Base-by-base conservation (phyloP, 2,888 invertebrate species). In the Eupithecia vulgata region DNA sequence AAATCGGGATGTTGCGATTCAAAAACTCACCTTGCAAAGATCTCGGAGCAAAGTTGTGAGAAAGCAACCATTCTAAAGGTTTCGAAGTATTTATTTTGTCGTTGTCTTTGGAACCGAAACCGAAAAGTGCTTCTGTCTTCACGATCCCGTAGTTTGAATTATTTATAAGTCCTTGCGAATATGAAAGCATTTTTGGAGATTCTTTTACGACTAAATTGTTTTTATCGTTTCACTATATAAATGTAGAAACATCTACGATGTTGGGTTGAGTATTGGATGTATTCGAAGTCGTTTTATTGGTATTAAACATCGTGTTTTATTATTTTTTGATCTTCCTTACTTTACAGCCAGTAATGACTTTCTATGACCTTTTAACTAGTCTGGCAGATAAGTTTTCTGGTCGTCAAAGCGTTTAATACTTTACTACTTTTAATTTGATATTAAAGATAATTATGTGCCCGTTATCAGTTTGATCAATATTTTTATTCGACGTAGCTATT, bases 91-190 rank as follows among this genome's bases (percentile, higher is more conserved):
- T 89, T 35, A 88, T 84, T 7, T 80, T 76, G 37, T 89, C 87
- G 42, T 40, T 65, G 40, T n/a, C 13, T 65, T 65, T 65, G 2
- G 87, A 87, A 4, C 83, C 82, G 71, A 90, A 91, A 0, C 89
- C 88, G 71, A 93, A 88, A 0, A 91, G 76, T 0, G 90, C 87
- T 74, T 92, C 91, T 0, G 91, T 91, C 71, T 92, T 92, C 30
- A 91, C 87, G 72, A 91, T 89, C 0, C 91, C 89, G 76, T 90
- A 91, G 74, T 92, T 89, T 25, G 40, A 40, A 78, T 84, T 91
- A 59, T 87, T 90, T 30, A 90, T 75, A 42, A 92, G 69, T 0
- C 88, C 89, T 12, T 87, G 85, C 0, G 91, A 86, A 62, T 91
- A 91, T 0, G 91, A 90, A 15, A 91, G 76, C 91, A 91, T 93